Percentiles rank a stretch among this genome's conserved stretches.
phyloP scores from a whole-genome alignment of 2,888 invertebrate genomes.

The Polymixis lichenea region DNA sequence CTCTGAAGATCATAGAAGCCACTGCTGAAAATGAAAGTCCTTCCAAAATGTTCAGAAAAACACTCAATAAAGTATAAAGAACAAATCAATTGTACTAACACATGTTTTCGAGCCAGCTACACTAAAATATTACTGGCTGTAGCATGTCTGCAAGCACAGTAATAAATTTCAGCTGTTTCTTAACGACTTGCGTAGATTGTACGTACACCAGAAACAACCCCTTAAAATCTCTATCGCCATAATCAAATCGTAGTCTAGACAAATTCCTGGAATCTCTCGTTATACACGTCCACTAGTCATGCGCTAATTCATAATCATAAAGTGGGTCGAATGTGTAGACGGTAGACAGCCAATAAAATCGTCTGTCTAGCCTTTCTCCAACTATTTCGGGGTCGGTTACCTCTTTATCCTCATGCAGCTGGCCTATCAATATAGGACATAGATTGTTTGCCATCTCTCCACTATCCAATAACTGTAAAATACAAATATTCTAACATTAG shows the following conservation, averaged over 20 bases:
- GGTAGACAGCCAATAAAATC: slow-evolving; percentile 30
- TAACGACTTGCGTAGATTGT: slow-evolving; percentile 37
- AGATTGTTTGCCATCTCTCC: background rate
- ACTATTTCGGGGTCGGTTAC: slow-evolving; percentile 20
- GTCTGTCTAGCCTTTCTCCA: slow-evolving; percentile 30
- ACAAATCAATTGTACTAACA: slow-evolving; percentile 8
- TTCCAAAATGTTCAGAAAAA: background rate
- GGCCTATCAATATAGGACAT: slow-evolving; percentile 4
- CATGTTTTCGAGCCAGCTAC: slow-evolving; percentile 12
- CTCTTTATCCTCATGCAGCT: background rate
- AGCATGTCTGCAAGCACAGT: slow-evolving; percentile 29
- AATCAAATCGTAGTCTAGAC: slow-evolving; percentile 24
- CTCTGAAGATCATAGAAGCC: background rate
- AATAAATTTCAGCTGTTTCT: slow-evolving; percentile 36
- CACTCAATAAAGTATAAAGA: background rate
- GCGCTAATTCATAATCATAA: slow-evolving; percentile 31
- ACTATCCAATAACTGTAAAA: slow-evolving; percentile 5
- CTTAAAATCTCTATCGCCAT: slow-evolving; percentile 32
- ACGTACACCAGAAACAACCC: slow-evolving; percentile 18
- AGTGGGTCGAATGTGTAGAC: slow-evolving; percentile 33
- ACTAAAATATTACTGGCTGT: slow-evolving; percentile 24
- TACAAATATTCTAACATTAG: slow-evolving; percentile 1
- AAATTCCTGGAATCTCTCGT: slow-evolving; percentile 23
- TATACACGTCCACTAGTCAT: slow-evolving; percentile 12
- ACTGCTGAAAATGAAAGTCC: background rate